Base-by-base conservation (phyloP, 2,113 vertebrate species). In the Amazona vittata region DNA sequence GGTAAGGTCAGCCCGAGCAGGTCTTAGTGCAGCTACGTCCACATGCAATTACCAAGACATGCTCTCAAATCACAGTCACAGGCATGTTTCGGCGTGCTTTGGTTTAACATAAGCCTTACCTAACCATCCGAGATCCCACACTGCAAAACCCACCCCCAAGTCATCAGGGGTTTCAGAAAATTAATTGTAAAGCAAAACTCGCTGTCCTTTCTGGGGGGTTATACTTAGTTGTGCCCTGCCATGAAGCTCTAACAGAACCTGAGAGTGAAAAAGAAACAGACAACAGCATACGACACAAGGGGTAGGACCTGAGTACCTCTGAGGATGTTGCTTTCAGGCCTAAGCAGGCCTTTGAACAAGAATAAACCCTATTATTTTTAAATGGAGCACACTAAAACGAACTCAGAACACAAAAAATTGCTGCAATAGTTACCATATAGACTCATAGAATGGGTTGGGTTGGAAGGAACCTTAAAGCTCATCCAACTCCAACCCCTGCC, bases 41-140 rank as follows among this genome's bases (percentile, higher is more conserved):
- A 64, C 0, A 1, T 41, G 57, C 12, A 17, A 41, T 57, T 71
- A 77, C 25, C 55, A 68, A 71, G 37, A 46, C 0, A 2, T 5
- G 17, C 47, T 60, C 43, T 25, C 71, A 71, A 75, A 70, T 78
- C 81, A 70, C 17, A 71, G 65, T 31, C 76, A 41, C 31, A 44
- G 46, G 47, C 33, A 15, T 49, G 60, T 43, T 84, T 77, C 46
- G 74, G 86, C 80, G 59, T 25, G 44, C 47, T 67, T 39, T 82
- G 55, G n/a, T 81, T 95, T 94, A 92, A 92, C 86, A 86, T 70
- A 90, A 91, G 76, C 50, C 69, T 89, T 91, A 86, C 11, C 50
- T 92, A 89, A 96, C 31, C 37, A 74, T 39, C 47, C 77, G 67
- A 89, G 37, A 77, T n/a, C 64, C 67, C 2, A 78, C 19, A 33